These are phyloP conservation scores for Taeniopygia guttata DNA, from an alignment of 2,797 vertebrate species.

Conservation along the genomic window DNA sequence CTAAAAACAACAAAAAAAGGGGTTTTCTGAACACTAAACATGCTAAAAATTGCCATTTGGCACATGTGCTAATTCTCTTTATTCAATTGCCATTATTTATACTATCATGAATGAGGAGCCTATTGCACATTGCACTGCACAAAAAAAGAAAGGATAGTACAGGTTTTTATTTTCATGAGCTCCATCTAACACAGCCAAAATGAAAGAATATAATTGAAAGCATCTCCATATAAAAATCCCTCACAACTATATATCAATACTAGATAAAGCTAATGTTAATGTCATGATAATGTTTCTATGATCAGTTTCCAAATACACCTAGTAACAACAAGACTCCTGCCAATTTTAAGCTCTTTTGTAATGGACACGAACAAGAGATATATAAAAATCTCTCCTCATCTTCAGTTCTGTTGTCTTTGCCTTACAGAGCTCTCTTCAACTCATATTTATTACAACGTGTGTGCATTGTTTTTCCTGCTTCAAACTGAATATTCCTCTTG, in stretches of 20 bases:
- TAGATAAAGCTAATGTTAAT: not conserved
- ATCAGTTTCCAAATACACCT: constrained; percentile 13
- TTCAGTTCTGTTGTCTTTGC: not conserved
- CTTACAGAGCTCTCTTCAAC: not conserved
- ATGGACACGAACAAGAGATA: not conserved
- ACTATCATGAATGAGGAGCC: not conserved
- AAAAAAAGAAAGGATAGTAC: not conserved
- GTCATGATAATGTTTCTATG: not conserved
- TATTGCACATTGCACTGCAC: not conserved
- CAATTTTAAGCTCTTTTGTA: constrained; percentile 10
- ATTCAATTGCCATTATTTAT: not conserved
- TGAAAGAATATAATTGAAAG: not conserved
- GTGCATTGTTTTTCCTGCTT: not conserved
- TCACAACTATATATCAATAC: not conserved
- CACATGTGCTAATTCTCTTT: not conserved
- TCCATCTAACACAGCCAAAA: not conserved
- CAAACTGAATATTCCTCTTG: not conserved
- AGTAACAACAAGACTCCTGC: not conserved
- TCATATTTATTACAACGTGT: not conserved
- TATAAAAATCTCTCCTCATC: not conserved
- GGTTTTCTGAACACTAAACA: not conserved
- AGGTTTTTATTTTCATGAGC: not conserved
- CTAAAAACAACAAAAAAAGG: not conserved
- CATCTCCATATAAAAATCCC: not conserved
- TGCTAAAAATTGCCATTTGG: not conserved